Evolutionary conservation across 2,797 vertebrate genomes (phyloP).

Genomic region (Peromyscus aztecus): DNA sequence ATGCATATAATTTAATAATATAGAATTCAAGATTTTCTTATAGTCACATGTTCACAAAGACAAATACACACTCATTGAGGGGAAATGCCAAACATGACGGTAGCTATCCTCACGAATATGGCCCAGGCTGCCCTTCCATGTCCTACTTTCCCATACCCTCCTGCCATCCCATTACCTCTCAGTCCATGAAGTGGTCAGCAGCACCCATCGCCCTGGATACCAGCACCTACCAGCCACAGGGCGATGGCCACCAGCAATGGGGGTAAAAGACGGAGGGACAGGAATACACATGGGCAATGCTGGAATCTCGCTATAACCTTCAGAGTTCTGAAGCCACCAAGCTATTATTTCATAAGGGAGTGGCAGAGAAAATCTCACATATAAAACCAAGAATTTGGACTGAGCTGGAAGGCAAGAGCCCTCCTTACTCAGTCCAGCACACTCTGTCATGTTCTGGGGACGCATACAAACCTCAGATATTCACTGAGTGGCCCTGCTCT

Average conservation of each 20-base stretch:
- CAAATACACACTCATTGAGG: not conserved
- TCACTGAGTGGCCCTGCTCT: not conserved
- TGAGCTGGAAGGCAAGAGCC: not conserved
- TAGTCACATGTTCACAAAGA: not conserved
- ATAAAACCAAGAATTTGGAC: not conserved
- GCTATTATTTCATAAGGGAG: not conserved
- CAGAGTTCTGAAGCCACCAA: not conserved
- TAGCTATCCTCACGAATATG: not conserved
- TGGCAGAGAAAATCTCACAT: not conserved
- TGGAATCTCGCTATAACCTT: accelerated
- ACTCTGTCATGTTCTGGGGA: not conserved
- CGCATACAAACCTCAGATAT: not conserved
- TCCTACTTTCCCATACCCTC: not conserved
- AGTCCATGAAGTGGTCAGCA: not conserved
- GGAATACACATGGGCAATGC: accelerated
- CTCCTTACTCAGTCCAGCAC: not conserved
- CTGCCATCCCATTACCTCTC: not conserved
- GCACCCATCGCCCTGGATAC: not conserved
- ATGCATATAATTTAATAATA: not conserved
- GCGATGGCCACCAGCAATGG: not conserved
- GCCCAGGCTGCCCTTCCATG: not conserved
- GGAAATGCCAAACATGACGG: not conserved
- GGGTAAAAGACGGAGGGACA: not conserved
- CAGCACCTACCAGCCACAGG: not conserved
- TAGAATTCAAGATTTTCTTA: not conserved